These are phyloP conservation scores for Antigone vipio DNA, from an alignment of 2,113 vertebrate genomes.

Conservation along the genomic window DNA sequence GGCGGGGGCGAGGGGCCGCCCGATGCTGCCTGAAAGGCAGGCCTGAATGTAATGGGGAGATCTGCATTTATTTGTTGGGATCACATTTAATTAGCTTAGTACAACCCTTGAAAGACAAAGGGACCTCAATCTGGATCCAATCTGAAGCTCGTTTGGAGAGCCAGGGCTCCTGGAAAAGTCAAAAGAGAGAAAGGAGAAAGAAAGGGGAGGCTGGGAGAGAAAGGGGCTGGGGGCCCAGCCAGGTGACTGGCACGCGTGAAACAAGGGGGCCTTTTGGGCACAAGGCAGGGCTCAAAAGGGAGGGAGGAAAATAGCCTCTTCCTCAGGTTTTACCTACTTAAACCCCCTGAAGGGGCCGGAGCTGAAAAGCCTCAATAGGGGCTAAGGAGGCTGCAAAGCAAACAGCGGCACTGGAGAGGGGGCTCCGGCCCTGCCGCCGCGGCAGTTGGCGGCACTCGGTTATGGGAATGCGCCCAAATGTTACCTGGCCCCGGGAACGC, in stretches of 20 bases:
- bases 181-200: constrained; percentile 77
- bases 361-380: constrained; percentile 70
- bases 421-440: constrained; percentile 9
- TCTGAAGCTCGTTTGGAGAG: constrained; percentile 77
- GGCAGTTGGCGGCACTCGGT: constrained; percentile 54
- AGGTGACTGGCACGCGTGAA: constrained; percentile 90
- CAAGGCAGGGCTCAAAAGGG: constrained; percentile 76
- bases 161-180: constrained; percentile 77
- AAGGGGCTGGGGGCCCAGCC: constrained; percentile 68
- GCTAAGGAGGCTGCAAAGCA: constrained; percentile 66
- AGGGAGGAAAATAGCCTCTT: constrained; percentile 76
- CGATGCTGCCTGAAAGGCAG: constrained; percentile 74
- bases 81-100: constrained; percentile 88
- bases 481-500: constrained; percentile 19
- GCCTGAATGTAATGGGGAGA: constrained; percentile 76
- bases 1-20: constrained; percentile 51
- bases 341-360: constrained; percentile 65
- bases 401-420: constrained; percentile 70
- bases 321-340: constrained; percentile 79
- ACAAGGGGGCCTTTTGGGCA: constrained; percentile 78
- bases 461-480: constrained; percentile 81
- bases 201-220: constrained; percentile 70
- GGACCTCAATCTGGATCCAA: constrained; percentile 79
- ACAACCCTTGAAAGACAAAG: constrained; percentile 81
- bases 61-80: constrained; percentile 80